phyloP scores from a whole-genome alignment of 1,140 invertebrate species.

The Hyposmocoma kahamanoa region DNA sequence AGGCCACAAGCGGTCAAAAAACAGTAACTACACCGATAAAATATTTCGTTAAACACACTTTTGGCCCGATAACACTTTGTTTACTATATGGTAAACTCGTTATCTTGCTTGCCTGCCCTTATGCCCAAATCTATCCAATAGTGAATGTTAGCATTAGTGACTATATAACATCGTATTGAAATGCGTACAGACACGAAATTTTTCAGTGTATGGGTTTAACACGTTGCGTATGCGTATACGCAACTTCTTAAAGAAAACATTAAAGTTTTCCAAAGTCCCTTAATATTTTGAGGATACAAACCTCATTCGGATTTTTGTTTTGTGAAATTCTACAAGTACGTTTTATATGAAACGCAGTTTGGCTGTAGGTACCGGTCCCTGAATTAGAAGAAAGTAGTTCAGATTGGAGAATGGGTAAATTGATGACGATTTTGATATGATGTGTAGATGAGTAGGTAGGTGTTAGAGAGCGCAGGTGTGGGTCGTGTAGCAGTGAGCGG shows the following conservation, averaged over 20 bases:
- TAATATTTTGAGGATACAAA: too few relatives aligned
- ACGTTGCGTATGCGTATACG: too few relatives aligned
- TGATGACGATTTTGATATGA: background rate
- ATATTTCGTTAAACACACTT: background rate
- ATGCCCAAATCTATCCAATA: conserved; percentile 2
- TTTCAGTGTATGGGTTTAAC: too few relatives aligned
- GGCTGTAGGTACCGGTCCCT: background rate
- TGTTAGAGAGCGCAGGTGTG: conserved; percentile 21
- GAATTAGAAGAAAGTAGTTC: conserved; percentile 3
- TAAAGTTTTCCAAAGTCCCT: too few relatives aligned
- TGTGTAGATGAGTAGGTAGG: background rate
- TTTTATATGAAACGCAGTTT: too few relatives aligned
- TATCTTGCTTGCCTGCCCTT: background rate
- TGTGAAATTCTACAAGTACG: too few relatives aligned
- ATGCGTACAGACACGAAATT: too few relatives aligned
- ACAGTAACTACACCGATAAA: background rate
- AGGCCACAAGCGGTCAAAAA: background rate
- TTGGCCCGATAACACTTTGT: conserved; percentile 1
- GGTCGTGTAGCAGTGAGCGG: conserved; percentile 13
- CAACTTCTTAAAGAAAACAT: too few relatives aligned
- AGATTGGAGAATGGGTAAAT: background rate
- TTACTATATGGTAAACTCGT: background rate
- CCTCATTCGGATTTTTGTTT: too few relatives aligned
- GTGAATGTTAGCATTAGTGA: background rate
- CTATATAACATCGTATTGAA: too few relatives aligned